A percentile compares a stretch with the other conserved stretches of the same genome.
Conservation (phyloP, 2,888 invertebrate genomes). For the Rosalia funebris region DNA sequence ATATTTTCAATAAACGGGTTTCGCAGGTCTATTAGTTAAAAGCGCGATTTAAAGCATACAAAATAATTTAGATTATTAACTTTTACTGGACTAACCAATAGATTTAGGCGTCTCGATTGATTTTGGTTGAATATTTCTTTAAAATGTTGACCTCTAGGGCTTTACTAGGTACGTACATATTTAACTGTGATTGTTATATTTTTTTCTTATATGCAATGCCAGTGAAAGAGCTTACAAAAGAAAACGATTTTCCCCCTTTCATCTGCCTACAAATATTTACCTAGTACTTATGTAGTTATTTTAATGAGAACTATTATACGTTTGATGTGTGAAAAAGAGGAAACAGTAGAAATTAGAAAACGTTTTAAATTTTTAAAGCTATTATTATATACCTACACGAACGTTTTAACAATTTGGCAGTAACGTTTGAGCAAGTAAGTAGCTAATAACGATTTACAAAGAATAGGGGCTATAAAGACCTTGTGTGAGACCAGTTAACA, state of each 20-base stretch:
- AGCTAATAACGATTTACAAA: slow-evolving; percentile 57
- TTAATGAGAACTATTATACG: slow-evolving; percentile 27
- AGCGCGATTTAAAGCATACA: no score
- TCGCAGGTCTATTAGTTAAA: no score
- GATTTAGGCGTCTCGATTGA: no score
- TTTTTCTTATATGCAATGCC: not conserved
- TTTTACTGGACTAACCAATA: no score
- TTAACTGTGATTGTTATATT: no score
- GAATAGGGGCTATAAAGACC: slow-evolving; percentile 62
- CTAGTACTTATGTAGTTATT: slow-evolving; percentile 24
- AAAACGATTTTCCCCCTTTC: slow-evolving; percentile 2
- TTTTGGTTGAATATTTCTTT: no score
- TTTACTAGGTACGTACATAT: no score
- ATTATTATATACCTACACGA: slow-evolving; percentile 58
- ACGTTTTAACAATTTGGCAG: slow-evolving; percentile 55
- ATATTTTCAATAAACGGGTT: no score
- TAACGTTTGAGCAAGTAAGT: slow-evolving; percentile 50
- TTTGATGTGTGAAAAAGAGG: slow-evolving; percentile 35
- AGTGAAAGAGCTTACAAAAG: not conserved
- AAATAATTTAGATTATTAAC: no score
- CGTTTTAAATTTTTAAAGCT: slow-evolving; percentile 53
- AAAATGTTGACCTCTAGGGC: no score
- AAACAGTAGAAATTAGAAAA: slow-evolving; percentile 50
- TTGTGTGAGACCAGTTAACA: slow-evolving; percentile 59
- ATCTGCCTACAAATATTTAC: slow-evolving; percentile 24